Evolutionary conservation across 2,888 invertebrate species (phyloP), one percentile per base, ranked within the genome.

Genomic region (Eupithecia dodoneata): DNA sequence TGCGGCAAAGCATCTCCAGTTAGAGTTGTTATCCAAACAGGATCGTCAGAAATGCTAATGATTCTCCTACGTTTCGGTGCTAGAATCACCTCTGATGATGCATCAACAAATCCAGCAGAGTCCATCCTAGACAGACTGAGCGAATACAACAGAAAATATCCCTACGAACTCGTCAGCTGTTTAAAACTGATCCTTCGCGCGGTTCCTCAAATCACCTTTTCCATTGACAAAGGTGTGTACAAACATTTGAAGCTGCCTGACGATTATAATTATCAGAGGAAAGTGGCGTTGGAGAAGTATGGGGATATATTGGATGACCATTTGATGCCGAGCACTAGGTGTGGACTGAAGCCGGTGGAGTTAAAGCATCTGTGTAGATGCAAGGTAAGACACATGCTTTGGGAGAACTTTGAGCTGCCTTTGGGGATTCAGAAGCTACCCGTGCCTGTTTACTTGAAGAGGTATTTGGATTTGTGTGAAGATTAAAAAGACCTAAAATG

Each of bases 291-390:
- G 76, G 93, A 93, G 66, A 94, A 93, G 74, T 95, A 94, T 80
- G 89, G 90, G 18, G 94, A 95, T 74, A 93, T 97, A 76, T 85
- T 96, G 15, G 91, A 96, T 71, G 96, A 96, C 82, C 96, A 96
- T 83, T 87, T 97, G 49, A 90, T 97, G 59, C 97, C 97, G 2
- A 89, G 93, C 30, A 94, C 95, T 4, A 93, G 97, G 76, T 96
- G 96, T 87, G 96, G 97, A 0, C 81, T 96, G 7, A 88, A 88
- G 78, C 97, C 97, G 2, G 96, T 97, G n/a, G 97, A 97, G 83
- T 91, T 98, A 76, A 97, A 97, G 82, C 98, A 98, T 89, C 90
- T 98, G 4, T 97, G 97, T 84, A 95, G 98, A 80, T 98, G 97
- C 87, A 92, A 92, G 42, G 96, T 98, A 69, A 95, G 98, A 77